These are phyloP conservation scores for Bombyx mandarina DNA, from an alignment of 1,140 invertebrate genomes.

Conservation along the genomic window DNA sequence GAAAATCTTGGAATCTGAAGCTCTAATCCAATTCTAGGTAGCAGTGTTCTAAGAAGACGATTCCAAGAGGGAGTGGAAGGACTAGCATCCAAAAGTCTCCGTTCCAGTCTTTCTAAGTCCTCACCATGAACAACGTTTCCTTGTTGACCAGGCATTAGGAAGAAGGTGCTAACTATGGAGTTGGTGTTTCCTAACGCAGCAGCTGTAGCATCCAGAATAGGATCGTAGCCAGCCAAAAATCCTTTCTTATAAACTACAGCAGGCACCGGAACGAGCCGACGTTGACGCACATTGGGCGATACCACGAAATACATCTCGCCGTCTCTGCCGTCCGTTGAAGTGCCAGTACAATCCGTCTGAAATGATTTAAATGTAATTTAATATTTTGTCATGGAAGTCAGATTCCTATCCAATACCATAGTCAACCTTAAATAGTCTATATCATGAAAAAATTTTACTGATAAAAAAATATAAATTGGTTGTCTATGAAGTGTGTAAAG, in stretches of 20 bases:
- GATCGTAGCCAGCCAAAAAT: constrained; percentile 86
- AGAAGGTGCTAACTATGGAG: constrained; percentile 81
- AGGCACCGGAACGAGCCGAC: constrained; percentile 84
- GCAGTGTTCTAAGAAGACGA: constrained; percentile 78
- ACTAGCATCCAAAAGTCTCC: constrained; percentile 75
- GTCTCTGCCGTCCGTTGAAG: constrained; percentile 80
- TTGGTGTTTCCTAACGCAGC: constrained; percentile 80
- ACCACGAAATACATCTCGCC: constrained; percentile 89
- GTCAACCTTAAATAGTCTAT: too few relatives aligned
- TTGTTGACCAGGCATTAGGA: constrained; percentile 85
- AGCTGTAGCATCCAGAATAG: constrained; percentile 84
- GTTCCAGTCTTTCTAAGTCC: constrained; percentile 80
- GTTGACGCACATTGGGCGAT: constrained; percentile 80
- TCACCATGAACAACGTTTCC: constrained; percentile 82
- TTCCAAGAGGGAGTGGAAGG: constrained; percentile 81
- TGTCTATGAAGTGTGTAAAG: too few relatives aligned
- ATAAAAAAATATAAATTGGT: too few relatives aligned
- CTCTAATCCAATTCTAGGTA: constrained; percentile 81
- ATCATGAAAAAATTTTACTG: too few relatives aligned
- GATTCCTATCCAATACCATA: too few relatives aligned
- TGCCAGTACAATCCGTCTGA: constrained; percentile 81
- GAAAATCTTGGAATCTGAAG: constrained; percentile 87
- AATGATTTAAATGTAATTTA: constrained; percentile 23
- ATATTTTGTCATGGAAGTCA: too few relatives aligned
- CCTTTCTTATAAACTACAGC: constrained; percentile 82